These are phyloP conservation scores for Ernsta delagoae DNA, from an alignment of 2,888 invertebrate species.

Conservation along the genomic window DNA sequence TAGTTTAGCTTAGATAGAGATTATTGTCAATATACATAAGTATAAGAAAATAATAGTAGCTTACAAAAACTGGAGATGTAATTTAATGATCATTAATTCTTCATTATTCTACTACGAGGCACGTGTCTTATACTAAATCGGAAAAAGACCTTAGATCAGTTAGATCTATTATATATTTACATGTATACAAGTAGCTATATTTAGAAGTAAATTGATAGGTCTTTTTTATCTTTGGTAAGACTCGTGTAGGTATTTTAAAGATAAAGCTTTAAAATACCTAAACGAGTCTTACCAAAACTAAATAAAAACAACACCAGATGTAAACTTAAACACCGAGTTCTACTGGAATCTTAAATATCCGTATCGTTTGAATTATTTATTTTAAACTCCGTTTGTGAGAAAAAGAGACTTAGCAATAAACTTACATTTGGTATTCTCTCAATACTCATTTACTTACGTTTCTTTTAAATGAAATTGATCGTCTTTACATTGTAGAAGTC, in stretches of 20 bases:
- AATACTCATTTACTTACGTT: conserved; percentile 3
- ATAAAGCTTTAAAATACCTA: neutral
- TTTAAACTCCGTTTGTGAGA: neutral
- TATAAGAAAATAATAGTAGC: no score
- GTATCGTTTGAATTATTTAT: conserved; percentile 1
- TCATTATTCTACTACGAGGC: no score
- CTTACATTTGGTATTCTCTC: conserved; percentile 1
- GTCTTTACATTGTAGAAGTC: neutral
- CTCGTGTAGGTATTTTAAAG: no score
- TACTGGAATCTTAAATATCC: neutral
- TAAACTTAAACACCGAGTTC: neutral
- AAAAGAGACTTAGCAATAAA: conserved; percentile 5
- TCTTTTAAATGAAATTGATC: neutral
- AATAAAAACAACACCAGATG: neutral
- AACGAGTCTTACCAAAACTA: neutral
- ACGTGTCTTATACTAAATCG: no score
- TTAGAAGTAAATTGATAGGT: no score
- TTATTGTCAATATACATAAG: no score
- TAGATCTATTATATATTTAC: no score
- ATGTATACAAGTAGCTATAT: no score
- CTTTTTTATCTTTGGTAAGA: neutral
- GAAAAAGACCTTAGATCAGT: no score
- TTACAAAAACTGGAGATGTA: no score
- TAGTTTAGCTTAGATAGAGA: no score
- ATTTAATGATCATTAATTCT: no score